Evolutionary conservation across 2,797 vertebrate species (phyloP).

Genomic region (Alectoris magna): DNA sequence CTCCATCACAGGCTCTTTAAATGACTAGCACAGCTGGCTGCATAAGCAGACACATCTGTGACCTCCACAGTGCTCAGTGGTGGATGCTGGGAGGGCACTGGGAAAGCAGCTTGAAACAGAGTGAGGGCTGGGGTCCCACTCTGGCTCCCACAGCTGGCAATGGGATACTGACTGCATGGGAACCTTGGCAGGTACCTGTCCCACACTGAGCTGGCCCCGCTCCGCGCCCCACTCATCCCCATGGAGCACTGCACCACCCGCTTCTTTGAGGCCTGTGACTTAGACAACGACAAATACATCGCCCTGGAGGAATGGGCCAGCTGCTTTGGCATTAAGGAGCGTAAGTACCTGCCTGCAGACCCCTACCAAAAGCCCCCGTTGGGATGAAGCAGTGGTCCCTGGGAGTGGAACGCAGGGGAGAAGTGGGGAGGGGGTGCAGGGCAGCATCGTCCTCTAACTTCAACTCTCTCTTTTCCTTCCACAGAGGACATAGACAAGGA

Average conservation of each 20-base stretch:
- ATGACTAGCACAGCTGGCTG: neutral
- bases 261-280: conserved; percentile 95
- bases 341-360: conserved; percentile 81
- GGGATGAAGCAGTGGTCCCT: neutral
- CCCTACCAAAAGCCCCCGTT: no score
- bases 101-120: neutral
- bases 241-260: conserved; percentile 99
- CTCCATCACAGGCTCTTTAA: neutral
- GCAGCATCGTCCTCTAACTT: neutral
- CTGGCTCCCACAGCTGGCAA: fast-evolving
- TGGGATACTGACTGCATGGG: fast-evolving
- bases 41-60: neutral
- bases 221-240: conserved; percentile 97
- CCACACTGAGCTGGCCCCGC: conserved; percentile 95
- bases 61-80: neutral
- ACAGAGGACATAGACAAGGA: conserved; percentile 98
- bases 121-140: neutral
- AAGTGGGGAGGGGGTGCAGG: neutral
- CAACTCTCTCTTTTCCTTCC: conserved; percentile 75
- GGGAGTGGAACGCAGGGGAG: neutral
- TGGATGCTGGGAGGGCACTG: neutral
- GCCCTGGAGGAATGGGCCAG: conserved; percentile 96
- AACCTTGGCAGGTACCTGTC: conserved; percentile 89
- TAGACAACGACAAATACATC: conserved; percentile 96
- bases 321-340: conserved; percentile 97